Conservation (phyloP, 2,113 vertebrate species). For the Nyctereutes procyonoides region DNA sequence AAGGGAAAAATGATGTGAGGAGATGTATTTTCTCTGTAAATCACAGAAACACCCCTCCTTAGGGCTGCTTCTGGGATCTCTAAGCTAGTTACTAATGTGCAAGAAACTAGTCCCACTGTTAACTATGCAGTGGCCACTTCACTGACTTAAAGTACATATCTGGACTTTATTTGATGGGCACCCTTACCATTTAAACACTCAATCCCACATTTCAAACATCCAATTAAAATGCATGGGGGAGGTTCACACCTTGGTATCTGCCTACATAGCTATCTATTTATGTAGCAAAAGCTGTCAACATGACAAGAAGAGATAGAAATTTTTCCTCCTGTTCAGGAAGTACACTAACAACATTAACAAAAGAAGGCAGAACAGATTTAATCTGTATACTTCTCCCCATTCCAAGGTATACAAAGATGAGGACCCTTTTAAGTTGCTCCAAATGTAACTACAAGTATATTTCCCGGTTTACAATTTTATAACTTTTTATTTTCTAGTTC, state of each 20-base stretch:
- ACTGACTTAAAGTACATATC: slow-evolving; percentile 59
- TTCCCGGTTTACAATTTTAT: not conserved
- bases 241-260: slow-evolving; percentile 81
- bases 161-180: slow-evolving; percentile 72
- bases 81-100: not conserved
- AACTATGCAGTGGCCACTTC: slow-evolving; percentile 22
- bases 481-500: not conserved
- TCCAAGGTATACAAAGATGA: not conserved
- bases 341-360: slow-evolving; percentile 71
- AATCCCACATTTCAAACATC: slow-evolving; percentile 76
- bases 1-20: not conserved
- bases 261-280: slow-evolving; percentile 82
- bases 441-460: not conserved
- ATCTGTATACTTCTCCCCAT: slow-evolving; percentile 13
- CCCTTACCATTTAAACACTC: slow-evolving; percentile 75
- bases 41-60: not conserved
- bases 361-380: slow-evolving; percentile 66
- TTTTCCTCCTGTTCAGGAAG: slow-evolving; percentile 70
- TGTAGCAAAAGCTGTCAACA: slow-evolving; percentile 82
- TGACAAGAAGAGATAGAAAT: slow-evolving; percentile 72
- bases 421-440: not conserved
- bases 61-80: not conserved
- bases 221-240: slow-evolving; percentile 83
- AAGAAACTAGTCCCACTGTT: slow-evolving; percentile 36
- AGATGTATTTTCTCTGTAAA: not conserved